These are phyloP conservation scores for Gouania willdenowi DNA, from an alignment of 2,797 vertebrate species.

Conservation along the genomic window DNA sequence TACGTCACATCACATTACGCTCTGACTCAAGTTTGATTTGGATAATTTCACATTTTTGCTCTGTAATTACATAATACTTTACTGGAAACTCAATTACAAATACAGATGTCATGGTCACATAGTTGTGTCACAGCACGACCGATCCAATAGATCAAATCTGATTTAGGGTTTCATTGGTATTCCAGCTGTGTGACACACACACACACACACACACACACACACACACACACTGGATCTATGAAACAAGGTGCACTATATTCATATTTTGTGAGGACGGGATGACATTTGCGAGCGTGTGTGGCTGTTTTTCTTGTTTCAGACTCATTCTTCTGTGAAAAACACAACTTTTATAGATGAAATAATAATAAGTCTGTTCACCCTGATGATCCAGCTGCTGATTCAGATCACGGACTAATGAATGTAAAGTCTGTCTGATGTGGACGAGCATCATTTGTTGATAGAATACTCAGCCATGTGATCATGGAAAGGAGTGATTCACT, in stretches of 20 bases:
- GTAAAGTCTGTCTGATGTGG: slow-evolving; percentile 21
- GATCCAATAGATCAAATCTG: slow-evolving; percentile 18
- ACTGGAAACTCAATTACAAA: slow-evolving; percentile 15
- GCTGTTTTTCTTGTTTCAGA: too few relatives aligned
- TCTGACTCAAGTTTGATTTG: not conserved
- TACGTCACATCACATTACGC: not conserved
- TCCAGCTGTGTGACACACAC: slow-evolving; percentile 17
- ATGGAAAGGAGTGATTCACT: slow-evolving; percentile 39
- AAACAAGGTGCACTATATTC: too few relatives aligned
- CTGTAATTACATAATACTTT: slow-evolving; percentile 6
- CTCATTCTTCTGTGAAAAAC: too few relatives aligned
- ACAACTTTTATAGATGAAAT: too few relatives aligned
- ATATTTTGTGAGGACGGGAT: too few relatives aligned
- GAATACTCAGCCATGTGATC: slow-evolving; percentile 36
- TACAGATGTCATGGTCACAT: slow-evolving; percentile 38
- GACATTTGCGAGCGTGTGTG: too few relatives aligned
- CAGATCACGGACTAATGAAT: slow-evolving; percentile 23
- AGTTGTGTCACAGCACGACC: slow-evolving; percentile 6
- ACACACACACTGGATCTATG: not conserved
- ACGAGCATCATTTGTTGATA: slow-evolving; percentile 32
- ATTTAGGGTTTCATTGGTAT: slow-evolving; percentile 18
- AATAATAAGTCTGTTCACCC: not conserved
- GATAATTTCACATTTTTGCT: not conserved
- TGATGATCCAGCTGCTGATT: slow-evolving; percentile 36
- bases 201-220: too few relatives aligned